These are phyloP conservation scores for Cordilura impudica DNA, from an alignment of 2,888 invertebrate species.

Conservation along the genomic window DNA sequence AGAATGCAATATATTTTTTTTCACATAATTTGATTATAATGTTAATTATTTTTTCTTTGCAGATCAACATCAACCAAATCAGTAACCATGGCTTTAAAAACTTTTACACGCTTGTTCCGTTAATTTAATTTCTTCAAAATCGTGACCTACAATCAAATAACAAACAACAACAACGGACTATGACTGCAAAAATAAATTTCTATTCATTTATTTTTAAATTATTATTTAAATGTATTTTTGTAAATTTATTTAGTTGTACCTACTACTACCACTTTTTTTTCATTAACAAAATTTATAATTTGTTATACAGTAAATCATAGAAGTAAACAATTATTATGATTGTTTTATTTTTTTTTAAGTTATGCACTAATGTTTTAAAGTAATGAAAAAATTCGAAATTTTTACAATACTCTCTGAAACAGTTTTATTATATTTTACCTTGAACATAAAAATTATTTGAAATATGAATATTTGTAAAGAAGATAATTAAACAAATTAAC, in stretches of 20 bases:
- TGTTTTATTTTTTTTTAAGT: slow-evolving; percentile 27
- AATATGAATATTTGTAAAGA: slow-evolving; percentile 4
- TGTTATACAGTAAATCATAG: slow-evolving; percentile 33
- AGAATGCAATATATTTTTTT: slow-evolving; percentile 62
- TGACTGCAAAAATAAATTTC: slow-evolving; percentile 11
- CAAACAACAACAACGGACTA: not conserved
- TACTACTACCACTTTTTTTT: slow-evolving; percentile 28
- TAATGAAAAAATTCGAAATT: slow-evolving; percentile 20
- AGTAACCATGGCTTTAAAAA: slow-evolving; percentile 87
- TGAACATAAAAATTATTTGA: slow-evolving; percentile 18
- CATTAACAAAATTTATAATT: slow-evolving; percentile 58
- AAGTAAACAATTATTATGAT: slow-evolving; percentile 22
- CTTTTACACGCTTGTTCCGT: slow-evolving; percentile 92
- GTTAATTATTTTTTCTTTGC: slow-evolving; percentile 73
- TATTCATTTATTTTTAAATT: slow-evolving; percentile 41
- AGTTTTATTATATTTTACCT: not conserved
- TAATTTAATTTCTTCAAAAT: slow-evolving; percentile 77
- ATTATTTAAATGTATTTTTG: slow-evolving; percentile 48
- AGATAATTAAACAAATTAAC: slow-evolving; percentile 23
- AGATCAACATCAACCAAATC: slow-evolving; percentile 88
- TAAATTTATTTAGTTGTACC: slow-evolving; percentile 54
- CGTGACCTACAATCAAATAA: slow-evolving; percentile 19
- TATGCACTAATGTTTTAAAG: slow-evolving; percentile 34
- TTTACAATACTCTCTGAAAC: slow-evolving; percentile 10
- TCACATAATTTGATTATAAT: not conserved